Conservation (phyloP, 2,888 invertebrate genomes). For the Ceramica pisi region DNA sequence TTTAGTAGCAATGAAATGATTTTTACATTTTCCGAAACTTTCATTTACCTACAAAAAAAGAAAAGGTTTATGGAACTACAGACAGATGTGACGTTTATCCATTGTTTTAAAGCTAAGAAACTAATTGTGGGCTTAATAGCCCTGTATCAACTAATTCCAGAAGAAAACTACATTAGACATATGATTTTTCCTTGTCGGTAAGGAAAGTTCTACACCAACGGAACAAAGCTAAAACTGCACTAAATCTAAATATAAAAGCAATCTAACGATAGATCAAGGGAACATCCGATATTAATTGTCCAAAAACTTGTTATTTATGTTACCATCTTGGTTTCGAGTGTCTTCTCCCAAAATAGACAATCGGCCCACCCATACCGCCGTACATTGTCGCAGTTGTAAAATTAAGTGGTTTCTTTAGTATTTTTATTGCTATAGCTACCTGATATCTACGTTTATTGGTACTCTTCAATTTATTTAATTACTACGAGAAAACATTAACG, state of each 20-base stretch:
- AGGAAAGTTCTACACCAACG: not conserved
- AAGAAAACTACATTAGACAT: not conserved
- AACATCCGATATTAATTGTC: conserved; percentile 87
- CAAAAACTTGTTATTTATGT: conserved; percentile 88
- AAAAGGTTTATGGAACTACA: not conserved
- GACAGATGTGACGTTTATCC: not conserved
- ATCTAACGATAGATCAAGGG: conserved; percentile 81
- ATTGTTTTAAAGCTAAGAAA: not conserved
- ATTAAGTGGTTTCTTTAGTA: conserved; percentile 78
- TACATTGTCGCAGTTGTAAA: conserved; percentile 81
- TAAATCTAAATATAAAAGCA: conserved; percentile 75
- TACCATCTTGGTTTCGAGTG: conserved; percentile 81
- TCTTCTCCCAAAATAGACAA: conserved; percentile 81
- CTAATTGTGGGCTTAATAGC: not conserved
- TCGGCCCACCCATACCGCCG: conserved; percentile 84
- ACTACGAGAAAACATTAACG: conserved; percentile 63
- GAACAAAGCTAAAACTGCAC: conserved; percentile 36
- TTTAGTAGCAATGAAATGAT: conserved; percentile 20
- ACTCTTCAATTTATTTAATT: conserved; percentile 71
- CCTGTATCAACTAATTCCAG: not conserved
- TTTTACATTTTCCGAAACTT: conserved; percentile 23
- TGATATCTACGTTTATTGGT: conserved; percentile 74
- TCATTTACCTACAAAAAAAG: not conserved
- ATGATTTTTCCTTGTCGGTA: too few relatives aligned
- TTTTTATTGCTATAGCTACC: conserved; percentile 79